Base-by-base conservation (phyloP, 2,113 vertebrate species). In the Hirundichthys speculiger region DNA sequence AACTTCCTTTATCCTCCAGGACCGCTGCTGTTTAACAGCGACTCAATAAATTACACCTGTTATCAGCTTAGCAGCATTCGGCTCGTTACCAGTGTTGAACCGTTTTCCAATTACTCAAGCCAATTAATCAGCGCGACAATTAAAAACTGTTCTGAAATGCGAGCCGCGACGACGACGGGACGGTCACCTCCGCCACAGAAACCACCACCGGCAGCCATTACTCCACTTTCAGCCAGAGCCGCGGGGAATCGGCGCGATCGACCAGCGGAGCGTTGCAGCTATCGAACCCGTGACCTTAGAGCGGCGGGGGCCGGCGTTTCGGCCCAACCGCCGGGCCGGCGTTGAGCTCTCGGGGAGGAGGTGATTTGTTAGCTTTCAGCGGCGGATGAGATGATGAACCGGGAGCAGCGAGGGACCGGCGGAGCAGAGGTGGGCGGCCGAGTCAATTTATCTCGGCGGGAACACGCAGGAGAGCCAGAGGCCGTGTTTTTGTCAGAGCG, bases 391-490 rank as follows among this genome's bases (percentile, higher is more conserved):
- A 58, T 46, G 15, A 75, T 27, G 25, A 27, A 78, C 19, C 2
- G 16, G n/a, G 39, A 24, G 20, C 11, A 38, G 38, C 6, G 24
- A 6, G 16, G 3, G 18, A 40, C 16, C 30, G 48, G 39, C 2
- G 18, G 19, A 73, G 54, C 12, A 8, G 30, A 22, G 49, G 14
- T 25, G 8, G 1, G 14, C 5, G 1, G 41, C 13, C 0, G 13
- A 75, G 63, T 80, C 59, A 20, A 71, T 79, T 82, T 60, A 69
- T 78, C 75, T 63, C 62, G 66, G 71, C 69, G 52, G 11, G 18
- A 79, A 64, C 53, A 61, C n/a, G 66, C 58, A 54, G 63, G 20
- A 43, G 48, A 75, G 12, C 73, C 63, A 15, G 27, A 2, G 79
- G 18, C 45, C 46, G 21, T 34, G 55, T 62, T 77, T 68, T 76